phyloP scores from a whole-genome alignment of 2,797 vertebrate genomes.

The Danio tinwini region DNA sequence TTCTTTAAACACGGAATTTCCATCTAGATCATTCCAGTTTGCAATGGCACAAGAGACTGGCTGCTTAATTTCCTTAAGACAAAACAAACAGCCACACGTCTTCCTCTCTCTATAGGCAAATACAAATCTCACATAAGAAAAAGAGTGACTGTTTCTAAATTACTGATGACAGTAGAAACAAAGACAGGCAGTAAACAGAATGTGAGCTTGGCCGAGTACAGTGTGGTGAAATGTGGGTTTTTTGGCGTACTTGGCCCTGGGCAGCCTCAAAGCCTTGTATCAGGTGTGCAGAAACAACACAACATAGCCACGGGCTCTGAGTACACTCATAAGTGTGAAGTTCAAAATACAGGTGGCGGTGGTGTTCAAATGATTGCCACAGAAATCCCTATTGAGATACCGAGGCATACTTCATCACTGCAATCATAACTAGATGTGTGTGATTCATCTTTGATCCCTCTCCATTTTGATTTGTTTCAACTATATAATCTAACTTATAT shows the following conservation, averaged over 20 bases:
- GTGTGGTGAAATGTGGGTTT: slow-evolving; percentile 72
- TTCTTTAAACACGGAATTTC: slow-evolving; percentile 55
- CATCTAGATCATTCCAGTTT: slow-evolving; percentile 57
- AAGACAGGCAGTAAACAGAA: slow-evolving; percentile 67
- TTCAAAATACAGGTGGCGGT: slow-evolving; percentile 30
- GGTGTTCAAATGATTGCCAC: slow-evolving; percentile 11
- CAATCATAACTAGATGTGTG: neutral
- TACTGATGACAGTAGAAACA: slow-evolving; percentile 63
- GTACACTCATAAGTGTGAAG: slow-evolving; percentile 27
- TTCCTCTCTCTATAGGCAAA: slow-evolving; percentile 37
- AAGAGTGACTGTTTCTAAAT: slow-evolving; percentile 48
- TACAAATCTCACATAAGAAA: slow-evolving; percentile 62
- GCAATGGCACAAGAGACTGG: slow-evolving; percentile 52
- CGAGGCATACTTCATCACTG: neutral
- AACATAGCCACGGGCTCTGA: slow-evolving; percentile 22
- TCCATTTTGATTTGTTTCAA: neutral
- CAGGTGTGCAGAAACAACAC: slow-evolving; percentile 45
- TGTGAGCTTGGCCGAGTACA: slow-evolving; percentile 81
- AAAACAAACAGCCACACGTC: slow-evolving; percentile 24
- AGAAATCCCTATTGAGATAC: slow-evolving; percentile 24
- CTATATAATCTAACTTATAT: neutral
- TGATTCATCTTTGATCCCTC: neutral
- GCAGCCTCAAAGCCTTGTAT: slow-evolving; percentile 34
- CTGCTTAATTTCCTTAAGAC: slow-evolving; percentile 60
- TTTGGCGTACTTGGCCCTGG: slow-evolving; percentile 80